A percentile compares a stretch with the other conserved stretches of the same genome.
Evolutionary conservation across 37 sponge, comb jelly and placozoan genomes (phyloP).

Genomic region (Hexactinellida sp.): DNA sequence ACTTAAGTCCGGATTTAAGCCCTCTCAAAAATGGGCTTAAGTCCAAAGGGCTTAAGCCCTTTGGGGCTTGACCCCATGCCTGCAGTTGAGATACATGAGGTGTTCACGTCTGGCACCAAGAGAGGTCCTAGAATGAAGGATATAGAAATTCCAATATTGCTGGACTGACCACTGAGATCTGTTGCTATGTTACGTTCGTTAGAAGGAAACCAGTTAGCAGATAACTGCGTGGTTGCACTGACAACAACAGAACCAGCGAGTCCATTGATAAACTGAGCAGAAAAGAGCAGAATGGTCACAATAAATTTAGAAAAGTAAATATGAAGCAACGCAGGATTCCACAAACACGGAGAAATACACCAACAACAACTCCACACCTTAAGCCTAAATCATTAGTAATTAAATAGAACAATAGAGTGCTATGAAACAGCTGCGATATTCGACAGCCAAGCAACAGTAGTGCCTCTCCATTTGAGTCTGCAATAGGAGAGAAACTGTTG

Average conservation of each 20-base stretch:
- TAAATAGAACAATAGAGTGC: not conserved
- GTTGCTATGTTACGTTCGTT: not conserved
- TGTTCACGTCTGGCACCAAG: not conserved
- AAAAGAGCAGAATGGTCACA: not conserved
- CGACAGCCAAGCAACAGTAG: not conserved
- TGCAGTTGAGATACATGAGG: not conserved
- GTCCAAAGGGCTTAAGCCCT: too few relatives aligned
- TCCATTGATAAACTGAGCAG: not conserved
- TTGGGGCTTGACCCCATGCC: too few relatives aligned
- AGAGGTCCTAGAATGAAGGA: not conserved
- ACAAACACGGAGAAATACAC: not conserved
- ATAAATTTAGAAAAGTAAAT: not conserved
- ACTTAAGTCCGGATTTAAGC: too few relatives aligned
- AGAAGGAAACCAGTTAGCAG: not conserved
- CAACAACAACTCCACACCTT: not conserved
- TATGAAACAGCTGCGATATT: not conserved
- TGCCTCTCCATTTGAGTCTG: not conserved
- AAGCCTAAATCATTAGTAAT: not conserved
- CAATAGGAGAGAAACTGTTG: not conserved
- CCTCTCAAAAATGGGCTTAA: too few relatives aligned
- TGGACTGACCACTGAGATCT: not conserved
- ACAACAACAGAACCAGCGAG: not conserved
- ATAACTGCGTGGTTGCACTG: not conserved
- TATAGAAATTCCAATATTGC: not conserved
- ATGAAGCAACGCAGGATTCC: not conserved